Evolutionary conservation across 2,888 invertebrate genomes (phyloP).

Genomic region (Drosophila bunnanda): DNA sequence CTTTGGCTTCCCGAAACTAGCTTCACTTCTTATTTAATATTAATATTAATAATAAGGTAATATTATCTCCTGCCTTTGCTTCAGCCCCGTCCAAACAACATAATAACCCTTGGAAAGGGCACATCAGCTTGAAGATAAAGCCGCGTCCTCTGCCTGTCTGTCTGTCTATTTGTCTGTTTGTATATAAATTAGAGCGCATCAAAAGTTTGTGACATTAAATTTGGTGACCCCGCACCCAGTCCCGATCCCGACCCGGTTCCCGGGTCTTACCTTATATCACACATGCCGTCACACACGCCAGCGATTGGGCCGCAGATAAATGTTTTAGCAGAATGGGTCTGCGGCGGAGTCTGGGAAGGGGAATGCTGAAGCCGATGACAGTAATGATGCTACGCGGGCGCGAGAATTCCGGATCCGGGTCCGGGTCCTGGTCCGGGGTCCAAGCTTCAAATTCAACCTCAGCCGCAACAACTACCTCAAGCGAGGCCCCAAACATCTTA

Average conservation of each 20-base stretch:
- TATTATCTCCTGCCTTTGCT: too few relatives aligned
- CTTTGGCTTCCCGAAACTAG: too few relatives aligned
- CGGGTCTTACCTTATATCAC: neutral
- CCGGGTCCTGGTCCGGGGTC: neutral
- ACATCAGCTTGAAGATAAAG: neutral
- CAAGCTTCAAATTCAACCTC: conserved; percentile 13
- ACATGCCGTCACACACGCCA: conserved; percentile 22
- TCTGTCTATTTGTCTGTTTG: conserved; percentile 56
- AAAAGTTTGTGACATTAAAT: conserved; percentile 71
- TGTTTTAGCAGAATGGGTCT: conserved; percentile 67
- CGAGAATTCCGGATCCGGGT: neutral
- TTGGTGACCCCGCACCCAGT: conserved; percentile 15
- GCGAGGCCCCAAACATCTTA: neutral
- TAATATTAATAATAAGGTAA: neutral
- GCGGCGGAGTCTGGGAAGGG: conserved; percentile 9
- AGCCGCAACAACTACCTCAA: conserved; percentile 15
- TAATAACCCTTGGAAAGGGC: neutral
- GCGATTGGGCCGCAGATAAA: conserved; percentile 66
- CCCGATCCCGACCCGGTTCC: conserved; percentile 4
- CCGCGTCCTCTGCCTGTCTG: neutral
- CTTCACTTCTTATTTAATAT: too few relatives aligned
- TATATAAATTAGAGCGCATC: conserved; percentile 74
- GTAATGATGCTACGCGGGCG: conserved; percentile 64
- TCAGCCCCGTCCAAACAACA: neutral
- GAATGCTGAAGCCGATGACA: conserved; percentile 53